phyloP scores from a whole-genome alignment of 2,888 invertebrate species.

The Ornithoptera alexandrae region DNA sequence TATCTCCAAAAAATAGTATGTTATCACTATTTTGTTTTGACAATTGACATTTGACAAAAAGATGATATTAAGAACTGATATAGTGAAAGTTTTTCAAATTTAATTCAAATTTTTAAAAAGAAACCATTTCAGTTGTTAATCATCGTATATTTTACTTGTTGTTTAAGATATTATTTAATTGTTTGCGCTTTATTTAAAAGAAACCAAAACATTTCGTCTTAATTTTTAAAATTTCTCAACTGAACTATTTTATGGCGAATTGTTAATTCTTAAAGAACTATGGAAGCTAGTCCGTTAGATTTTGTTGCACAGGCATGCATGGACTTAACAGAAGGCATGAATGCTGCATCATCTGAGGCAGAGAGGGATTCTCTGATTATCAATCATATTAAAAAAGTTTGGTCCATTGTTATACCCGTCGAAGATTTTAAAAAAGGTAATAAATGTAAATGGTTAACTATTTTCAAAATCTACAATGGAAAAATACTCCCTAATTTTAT shows the following conservation, averaged over 20 bases:
- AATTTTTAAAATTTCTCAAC: too few species aligned
- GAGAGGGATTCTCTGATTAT: constrained; percentile 74
- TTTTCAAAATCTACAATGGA: not conserved
- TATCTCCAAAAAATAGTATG: too few species aligned
- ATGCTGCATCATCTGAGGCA: constrained; percentile 48
- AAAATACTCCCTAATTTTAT: not conserved
- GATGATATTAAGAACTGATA: not conserved
- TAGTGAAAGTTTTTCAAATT: not conserved
- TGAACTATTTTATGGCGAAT: not conserved
- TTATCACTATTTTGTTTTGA: not conserved
- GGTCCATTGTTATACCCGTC: constrained; percentile 52
- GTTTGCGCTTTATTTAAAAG: too few species aligned
- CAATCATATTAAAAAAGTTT: constrained; percentile 79
- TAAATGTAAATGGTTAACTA: constrained; percentile 51
- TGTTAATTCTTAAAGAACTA: constrained; percentile 35
- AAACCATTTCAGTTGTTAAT: not conserved
- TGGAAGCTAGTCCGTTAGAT: constrained; percentile 69
- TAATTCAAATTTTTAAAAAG: not conserved
- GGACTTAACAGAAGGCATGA: constrained; percentile 75
- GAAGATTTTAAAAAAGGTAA: constrained; percentile 74
- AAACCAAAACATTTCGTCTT: too few species aligned
- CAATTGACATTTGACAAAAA: not conserved
- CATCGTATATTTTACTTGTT: not conserved
- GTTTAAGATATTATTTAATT: too few species aligned
- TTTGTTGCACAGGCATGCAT: constrained; percentile 77